These are phyloP conservation scores for Gymnothorax javanicus DNA, from an alignment of 2,797 vertebrate species.

Conservation along the genomic window DNA sequence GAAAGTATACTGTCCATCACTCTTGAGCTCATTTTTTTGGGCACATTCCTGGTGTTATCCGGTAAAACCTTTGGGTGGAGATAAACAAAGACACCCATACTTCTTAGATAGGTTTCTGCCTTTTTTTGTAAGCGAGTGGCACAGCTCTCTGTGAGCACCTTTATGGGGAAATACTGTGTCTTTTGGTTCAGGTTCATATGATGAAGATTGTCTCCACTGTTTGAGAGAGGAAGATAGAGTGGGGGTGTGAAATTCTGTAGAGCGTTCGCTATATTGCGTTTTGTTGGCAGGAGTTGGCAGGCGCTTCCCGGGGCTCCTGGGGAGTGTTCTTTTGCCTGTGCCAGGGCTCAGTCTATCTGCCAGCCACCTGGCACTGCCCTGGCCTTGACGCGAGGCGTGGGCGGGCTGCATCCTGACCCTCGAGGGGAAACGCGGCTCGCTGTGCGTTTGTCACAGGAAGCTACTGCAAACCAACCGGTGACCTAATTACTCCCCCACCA, in stretches of 20 bases:
- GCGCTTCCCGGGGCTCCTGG: background rate
- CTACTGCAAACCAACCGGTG: background rate
- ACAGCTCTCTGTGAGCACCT: background rate
- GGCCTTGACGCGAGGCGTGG: background rate
- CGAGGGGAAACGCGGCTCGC: constrained; percentile 1
- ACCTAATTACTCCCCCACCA: background rate
- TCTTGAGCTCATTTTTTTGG: background rate
- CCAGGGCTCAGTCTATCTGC: background rate
- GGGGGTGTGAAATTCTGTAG: background rate
- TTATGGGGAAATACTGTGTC: background rate
- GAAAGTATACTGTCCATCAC: background rate
- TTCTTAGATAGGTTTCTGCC: background rate
- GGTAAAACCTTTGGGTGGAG: background rate
- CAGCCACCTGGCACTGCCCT: constrained; percentile 16
- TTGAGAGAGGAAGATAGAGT: background rate
- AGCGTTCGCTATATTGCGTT: constrained; percentile 10
- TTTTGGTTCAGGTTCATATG: constrained; percentile 8
- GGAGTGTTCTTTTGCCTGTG: constrained; percentile 20
- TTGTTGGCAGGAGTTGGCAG: background rate
- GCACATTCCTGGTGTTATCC: background rate
- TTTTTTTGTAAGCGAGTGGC: background rate
- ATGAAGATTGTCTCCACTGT: constrained; percentile 8
- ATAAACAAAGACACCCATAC: background rate
- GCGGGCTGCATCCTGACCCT: background rate
- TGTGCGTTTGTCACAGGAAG: constrained; percentile 1